These are phyloP conservation scores for Brachionus rotundiformis DNA, from an alignment of 1,140 invertebrate genomes.

Conservation along the genomic window DNA sequence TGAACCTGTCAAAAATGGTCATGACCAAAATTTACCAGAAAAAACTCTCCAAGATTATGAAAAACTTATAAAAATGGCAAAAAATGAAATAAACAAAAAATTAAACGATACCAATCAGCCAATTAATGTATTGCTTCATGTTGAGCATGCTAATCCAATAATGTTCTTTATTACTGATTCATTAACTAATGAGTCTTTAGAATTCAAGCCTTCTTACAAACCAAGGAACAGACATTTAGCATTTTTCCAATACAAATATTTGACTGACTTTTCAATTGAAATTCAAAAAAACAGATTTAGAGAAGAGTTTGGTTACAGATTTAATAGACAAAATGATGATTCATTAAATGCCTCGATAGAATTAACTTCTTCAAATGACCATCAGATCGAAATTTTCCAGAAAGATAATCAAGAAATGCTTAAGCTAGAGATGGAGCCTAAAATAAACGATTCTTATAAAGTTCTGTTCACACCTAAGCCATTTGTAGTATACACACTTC, in stretches of 20 bases:
- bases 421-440: background rate
- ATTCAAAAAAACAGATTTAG: background rate
- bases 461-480: background rate
- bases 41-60: conserved; percentile 14
- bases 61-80: background rate
- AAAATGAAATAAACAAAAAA: conserved; percentile 4
- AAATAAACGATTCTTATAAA: conserved; percentile 29
- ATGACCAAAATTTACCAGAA: background rate
- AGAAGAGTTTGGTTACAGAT: background rate
- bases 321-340: background rate
- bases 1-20: background rate
- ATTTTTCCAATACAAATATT: background rate
- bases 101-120: background rate
- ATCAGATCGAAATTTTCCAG: background rate
- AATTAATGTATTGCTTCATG: background rate
- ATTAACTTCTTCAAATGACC: background rate
- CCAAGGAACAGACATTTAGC: background rate
- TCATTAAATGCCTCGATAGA: background rate
- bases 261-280: conserved; percentile 6
- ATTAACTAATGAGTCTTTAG: background rate
- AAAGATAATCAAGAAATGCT: conserved; percentile 38
- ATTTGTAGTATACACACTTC: background rate
- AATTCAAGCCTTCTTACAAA: conserved; percentile 10
- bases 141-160: conserved; percentile 13
- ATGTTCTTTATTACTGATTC: background rate